Base-by-base conservation (phyloP, 2,113 vertebrate species). In the Cynocephalus volans region DNA sequence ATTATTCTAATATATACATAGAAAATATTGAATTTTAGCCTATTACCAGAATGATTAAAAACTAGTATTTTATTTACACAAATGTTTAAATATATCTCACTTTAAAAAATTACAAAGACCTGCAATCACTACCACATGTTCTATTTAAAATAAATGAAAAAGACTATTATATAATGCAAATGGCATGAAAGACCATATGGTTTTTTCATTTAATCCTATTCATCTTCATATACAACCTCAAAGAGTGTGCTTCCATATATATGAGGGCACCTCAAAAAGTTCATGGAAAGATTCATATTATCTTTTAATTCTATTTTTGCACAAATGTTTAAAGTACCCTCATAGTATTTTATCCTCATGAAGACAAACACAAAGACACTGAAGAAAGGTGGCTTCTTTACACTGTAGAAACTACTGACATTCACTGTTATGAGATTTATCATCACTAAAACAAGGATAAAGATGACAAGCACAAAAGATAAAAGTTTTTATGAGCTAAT, bases 21-120 rank as follows among this genome's bases (percentile, higher is more conserved):
- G 45, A 69, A 94, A 96, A 96, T 82, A 92, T 0, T 93, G 62
- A 84, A 73, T 70, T 83, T 75, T 83, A 95, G 17, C 60, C n/a
- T 91, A 90, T 67, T 33, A 93, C 13, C 54, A 95, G n/a, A 95
- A 93, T 70, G 14, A 80, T 72, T 82, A 8, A 76, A n/a, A 90
- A 28, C 70, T 13, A 93, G 41, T 76, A 52, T 3, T 86, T 96
- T 77, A 84, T 17, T 85, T 62, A 81, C 26, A 76, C 11, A 96
- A 94, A 87, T 80, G 28, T 88, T 95, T 87, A 83, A 80, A 58
- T 64, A 60, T 19, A 83, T 77, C 24, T 95, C n/a, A 80, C 41
- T 72, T 90, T 52, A 85, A 97, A 31, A 77, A 36, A 95, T 93
- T 91, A 80, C 0, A 0, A 52, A 72, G 36, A 58, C 6, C 8